Percentiles rank a stretch among this genome's conserved stretches.
These are phyloP conservation scores for Pyrrhosoma nymphula DNA, from an alignment of 2,888 invertebrate genomes.

Conservation along the genomic window DNA sequence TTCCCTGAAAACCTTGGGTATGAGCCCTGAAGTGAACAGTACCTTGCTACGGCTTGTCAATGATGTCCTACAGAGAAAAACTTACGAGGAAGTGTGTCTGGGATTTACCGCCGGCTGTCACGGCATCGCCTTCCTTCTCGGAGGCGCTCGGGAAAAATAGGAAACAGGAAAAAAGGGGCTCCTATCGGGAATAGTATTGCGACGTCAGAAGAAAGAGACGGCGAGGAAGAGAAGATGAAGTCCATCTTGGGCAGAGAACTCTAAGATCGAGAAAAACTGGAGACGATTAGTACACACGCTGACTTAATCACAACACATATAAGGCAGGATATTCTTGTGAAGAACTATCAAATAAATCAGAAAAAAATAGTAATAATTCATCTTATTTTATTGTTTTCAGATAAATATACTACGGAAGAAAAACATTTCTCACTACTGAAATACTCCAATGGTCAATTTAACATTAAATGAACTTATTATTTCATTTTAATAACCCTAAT, in stretches of 20 bases:
- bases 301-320: neutral
- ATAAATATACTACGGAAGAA: no score
- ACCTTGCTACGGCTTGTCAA: constrained; percentile 26
- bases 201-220: neutral
- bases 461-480: no score
- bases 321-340: no score
- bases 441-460: no score
- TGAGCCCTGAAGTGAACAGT: constrained; percentile 30
- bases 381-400: no score
- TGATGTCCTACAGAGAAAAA: constrained; percentile 31
- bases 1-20: constrained; percentile 1
- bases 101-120: constrained; percentile 30
- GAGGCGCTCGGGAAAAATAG: neutral
- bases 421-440: no score
- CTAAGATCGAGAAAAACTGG: neutral
- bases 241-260: neutral
- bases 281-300: neutral
- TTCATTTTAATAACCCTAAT: no score
- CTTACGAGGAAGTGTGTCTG: constrained; percentile 16
- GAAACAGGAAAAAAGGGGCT: neutral
- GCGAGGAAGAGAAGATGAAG: neutral
- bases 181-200: neutral
- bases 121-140: neutral
- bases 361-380: no score
- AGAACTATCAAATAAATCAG: no score